phyloP scores from a whole-genome alignment of 37 sponge, comb jelly and placozoan species.

The Mnemiopsis leidyi region DNA sequence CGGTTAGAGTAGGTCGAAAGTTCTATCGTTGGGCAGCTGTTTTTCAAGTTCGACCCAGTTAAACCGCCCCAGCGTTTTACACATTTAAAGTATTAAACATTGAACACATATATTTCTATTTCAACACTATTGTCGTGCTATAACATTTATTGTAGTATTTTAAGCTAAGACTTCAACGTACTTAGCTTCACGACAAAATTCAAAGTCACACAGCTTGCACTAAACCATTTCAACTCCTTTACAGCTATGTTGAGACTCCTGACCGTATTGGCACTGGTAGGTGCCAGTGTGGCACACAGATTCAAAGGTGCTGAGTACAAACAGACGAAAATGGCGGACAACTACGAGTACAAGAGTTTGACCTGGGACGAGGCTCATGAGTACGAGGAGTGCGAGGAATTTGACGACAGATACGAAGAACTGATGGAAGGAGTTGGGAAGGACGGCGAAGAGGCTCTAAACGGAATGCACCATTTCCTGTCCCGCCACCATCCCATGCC shows the following conservation, averaged over 20 bases:
- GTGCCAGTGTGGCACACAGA: background rate
- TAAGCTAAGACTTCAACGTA: too few species aligned
- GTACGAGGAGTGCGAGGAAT: background rate
- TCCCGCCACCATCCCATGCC: background rate
- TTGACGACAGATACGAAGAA: background rate
- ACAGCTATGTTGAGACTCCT: background rate
- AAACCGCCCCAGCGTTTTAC: too few species aligned
- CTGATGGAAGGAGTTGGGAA: background rate
- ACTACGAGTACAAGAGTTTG: background rate
- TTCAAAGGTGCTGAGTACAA: background rate
- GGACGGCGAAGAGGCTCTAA: background rate
- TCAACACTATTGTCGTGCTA: too few species aligned
- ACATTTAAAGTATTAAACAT: too few species aligned
- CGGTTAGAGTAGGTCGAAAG: too few species aligned
- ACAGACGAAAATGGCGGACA: background rate
- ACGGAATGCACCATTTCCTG: background rate
- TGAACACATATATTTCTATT: too few species aligned
- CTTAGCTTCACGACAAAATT: too few species aligned
- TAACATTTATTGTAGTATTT: too few species aligned
- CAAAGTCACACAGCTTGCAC: too few species aligned
- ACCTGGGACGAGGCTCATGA: background rate
- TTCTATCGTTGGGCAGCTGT: too few species aligned
- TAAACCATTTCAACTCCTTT: background rate
- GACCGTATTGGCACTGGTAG: background rate
- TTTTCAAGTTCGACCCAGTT: too few species aligned